Base-by-base conservation (phyloP, 2,113 vertebrate species). In the Paedocypris sp. region DNA sequence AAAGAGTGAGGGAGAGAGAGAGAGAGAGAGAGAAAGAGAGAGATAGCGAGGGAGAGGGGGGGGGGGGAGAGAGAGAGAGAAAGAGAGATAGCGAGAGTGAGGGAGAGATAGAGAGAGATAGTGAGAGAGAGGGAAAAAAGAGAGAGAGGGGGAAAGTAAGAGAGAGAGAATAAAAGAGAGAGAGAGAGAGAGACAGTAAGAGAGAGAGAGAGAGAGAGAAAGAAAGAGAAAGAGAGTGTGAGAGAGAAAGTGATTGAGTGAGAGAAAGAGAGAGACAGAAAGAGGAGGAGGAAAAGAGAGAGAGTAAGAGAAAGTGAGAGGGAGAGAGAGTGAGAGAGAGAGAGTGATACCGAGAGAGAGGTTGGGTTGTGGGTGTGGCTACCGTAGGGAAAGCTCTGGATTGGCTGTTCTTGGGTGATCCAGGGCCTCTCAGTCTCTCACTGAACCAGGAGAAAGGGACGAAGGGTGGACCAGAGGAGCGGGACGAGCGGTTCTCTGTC, bases 371-470 rank as follows among this genome's bases (percentile, higher is more conserved):
- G 16, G 11, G 11, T 1, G 4, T 16, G 12, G n/a, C 18, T 50
- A 72, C 70, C 66, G 60, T 33, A 3, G 50, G 19, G 11, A 38
- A 51, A 4, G 56, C 18, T 47, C 51, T 68, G 50, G 66, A 22
- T 11, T 58, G 65, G 29, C 18, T 48, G 32, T 41, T 29, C 49
- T 58, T 70, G 1, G 38, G 68, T 15, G 61, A 64, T 13, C 42
- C 35, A 12, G 70, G 61, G 9, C 57, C 41, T 25, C 62, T 51
- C 18, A 72, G 38, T 57, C 51, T 62, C 10, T 72, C 70, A 23
- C 39, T 65, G 13, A 72, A 58, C 70, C 70, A 72, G 32, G 70
- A 68, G 33, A 72, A 72, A 22, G 70, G 51, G 45, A 72, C 66
- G 19, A 72, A 68, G 6, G 66, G 62, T 11, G 70, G 66, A 16